Conservation (phyloP, 2,888 invertebrate genomes). For the Unio delphinus region DNA sequence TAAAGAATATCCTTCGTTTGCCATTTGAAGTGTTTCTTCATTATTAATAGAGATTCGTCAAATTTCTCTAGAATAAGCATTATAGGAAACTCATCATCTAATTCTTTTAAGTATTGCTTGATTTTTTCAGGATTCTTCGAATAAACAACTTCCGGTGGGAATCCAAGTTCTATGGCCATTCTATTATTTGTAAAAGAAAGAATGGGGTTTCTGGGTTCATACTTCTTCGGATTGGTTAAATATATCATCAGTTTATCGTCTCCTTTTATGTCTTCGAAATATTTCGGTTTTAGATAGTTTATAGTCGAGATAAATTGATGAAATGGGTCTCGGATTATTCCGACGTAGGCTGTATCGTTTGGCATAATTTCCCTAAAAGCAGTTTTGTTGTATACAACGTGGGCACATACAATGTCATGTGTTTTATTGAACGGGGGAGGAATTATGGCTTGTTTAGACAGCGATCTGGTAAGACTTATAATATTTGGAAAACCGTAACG, state of each 20-base stretch:
- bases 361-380: slow-evolving; percentile 47
- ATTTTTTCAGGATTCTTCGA: slow-evolving; percentile 17
- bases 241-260: neutral
- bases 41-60: slow-evolving; percentile 63
- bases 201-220: neutral
- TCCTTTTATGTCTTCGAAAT: slow-evolving; percentile 4
- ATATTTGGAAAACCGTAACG: slow-evolving; percentile 39
- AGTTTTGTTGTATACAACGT: slow-evolving; percentile 52
- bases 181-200: slow-evolving; percentile 23
- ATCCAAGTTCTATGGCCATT: slow-evolving; percentile 42
- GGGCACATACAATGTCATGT: slow-evolving; percentile 57
- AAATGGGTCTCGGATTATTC: slow-evolving; percentile 45
- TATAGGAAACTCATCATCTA: slow-evolving; percentile 54
- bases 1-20: slow-evolving; percentile 59
- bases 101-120: slow-evolving; percentile 33
- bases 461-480: slow-evolving; percentile 36
- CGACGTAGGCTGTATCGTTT: slow-evolving; percentile 39
- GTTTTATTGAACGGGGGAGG: slow-evolving; percentile 43
- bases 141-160: slow-evolving; percentile 20
- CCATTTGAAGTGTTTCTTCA: slow-evolving; percentile 63
- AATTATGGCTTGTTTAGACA: slow-evolving; percentile 37
- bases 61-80: slow-evolving; percentile 64
- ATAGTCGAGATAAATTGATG: slow-evolving; percentile 47
- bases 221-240: slow-evolving; percentile 2
- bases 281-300: slow-evolving; percentile 44